A percentile compares a stretch with the other conserved stretches of the same genome.
These are phyloP conservation scores for Agelas oroides DNA, from an alignment of 37 sponge, comb jelly and placozoan genomes.

Conservation along the genomic window DNA sequence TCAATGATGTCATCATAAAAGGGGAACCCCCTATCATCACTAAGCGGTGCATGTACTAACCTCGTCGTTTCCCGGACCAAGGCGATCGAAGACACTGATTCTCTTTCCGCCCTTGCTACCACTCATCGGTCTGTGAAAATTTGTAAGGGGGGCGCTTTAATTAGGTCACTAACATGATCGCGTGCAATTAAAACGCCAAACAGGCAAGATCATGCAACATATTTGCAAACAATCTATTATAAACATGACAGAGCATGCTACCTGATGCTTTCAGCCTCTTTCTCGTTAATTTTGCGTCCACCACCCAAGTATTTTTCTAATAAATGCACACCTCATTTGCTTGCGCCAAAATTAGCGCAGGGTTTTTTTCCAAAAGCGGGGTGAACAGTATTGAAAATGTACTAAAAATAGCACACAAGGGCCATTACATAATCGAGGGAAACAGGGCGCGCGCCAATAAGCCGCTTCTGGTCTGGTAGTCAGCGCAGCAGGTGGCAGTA, in stretches of 20 bases:
- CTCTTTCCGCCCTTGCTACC: conserved; percentile 37
- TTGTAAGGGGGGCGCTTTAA: not conserved
- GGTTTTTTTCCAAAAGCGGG: conserved; percentile 55
- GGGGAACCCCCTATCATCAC: no score
- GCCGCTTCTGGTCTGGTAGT: conserved; percentile 8
- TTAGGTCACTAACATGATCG: not conserved
- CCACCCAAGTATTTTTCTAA: no score
- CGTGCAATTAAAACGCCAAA: no score
- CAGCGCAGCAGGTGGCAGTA: not conserved
- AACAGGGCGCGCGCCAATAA: not conserved
- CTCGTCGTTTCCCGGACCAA: conserved; percentile 78
- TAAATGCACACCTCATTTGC: not conserved
- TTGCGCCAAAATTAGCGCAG: not conserved
- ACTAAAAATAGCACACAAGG: not conserved
- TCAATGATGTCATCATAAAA: no score
- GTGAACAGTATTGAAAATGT: conserved; percentile 35
- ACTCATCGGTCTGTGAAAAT: not conserved
- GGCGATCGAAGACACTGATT: conserved; percentile 82
- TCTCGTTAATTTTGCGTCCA: no score
- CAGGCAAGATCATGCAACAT: no score
- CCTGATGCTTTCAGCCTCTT: no score
- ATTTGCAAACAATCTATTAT: no score
- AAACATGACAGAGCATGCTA: no score
- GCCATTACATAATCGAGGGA: not conserved
- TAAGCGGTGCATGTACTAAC: not conserved